phyloP scores from a whole-genome alignment of 2,888 invertebrate genomes.

The Argyra leucocephala region DNA sequence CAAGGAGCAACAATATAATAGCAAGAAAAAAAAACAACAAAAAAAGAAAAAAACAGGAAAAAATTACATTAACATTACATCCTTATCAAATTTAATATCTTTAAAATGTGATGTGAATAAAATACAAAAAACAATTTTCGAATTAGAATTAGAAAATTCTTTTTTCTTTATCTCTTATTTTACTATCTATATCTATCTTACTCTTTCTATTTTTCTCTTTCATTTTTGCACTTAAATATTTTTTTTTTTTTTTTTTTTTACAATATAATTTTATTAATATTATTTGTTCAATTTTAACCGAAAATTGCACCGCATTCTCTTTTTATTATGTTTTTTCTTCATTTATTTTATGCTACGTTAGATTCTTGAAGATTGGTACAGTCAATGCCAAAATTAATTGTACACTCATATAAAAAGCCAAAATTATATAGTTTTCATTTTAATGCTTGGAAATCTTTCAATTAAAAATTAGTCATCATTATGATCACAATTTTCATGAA shows the following conservation, averaged over 20 bases:
- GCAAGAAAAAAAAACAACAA: not conserved
- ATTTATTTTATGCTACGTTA: too few species aligned
- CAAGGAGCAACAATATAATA: not conserved
- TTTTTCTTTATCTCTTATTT: too few species aligned
- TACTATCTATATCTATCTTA: too few species aligned
- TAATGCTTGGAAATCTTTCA: too few species aligned
- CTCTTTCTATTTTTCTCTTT: not conserved
- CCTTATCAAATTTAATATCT: too few species aligned
- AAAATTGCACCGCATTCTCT: not conserved
- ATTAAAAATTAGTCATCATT: too few species aligned
- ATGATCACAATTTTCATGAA: too few species aligned
- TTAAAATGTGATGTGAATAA: not conserved
- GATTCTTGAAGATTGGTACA: too few species aligned
- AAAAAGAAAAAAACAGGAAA: not conserved
- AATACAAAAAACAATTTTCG: not conserved
- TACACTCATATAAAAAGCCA: too few species aligned
- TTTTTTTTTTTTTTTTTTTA: not conserved
- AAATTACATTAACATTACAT: not conserved
- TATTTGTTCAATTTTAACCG: conserved; percentile 4
- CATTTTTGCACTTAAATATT: not conserved
- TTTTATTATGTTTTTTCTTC: not conserved
- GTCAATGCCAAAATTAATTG: too few species aligned
- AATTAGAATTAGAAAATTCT: not conserved
- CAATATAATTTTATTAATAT: not conserved
- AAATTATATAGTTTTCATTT: too few species aligned